Evolutionary conservation across 2,888 invertebrate species (phyloP).

Genomic region (Eupithecia insigniata): DNA sequence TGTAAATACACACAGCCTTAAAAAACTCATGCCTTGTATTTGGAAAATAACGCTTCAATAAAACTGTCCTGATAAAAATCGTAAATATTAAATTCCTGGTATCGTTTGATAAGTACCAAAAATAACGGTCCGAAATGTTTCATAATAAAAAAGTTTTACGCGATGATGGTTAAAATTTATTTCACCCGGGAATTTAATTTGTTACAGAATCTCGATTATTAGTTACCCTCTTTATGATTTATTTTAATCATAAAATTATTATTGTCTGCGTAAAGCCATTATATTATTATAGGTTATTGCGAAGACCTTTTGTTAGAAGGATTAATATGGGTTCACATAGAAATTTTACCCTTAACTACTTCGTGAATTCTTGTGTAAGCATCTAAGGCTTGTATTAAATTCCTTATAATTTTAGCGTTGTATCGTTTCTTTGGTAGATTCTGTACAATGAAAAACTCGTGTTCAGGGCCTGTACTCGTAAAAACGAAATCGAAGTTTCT

Average conservation of each 20-base stretch:
- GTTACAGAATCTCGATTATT: slow-evolving; percentile 17
- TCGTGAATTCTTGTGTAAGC: neutral
- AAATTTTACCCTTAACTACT: slow-evolving; percentile 11
- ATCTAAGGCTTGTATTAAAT: slow-evolving; percentile 4
- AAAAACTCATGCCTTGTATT: neutral
- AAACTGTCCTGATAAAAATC: neutral
- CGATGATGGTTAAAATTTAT: slow-evolving; percentile 17
- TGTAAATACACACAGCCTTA: no score
- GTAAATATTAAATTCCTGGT: neutral
- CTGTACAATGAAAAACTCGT: no score
- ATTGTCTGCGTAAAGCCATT: slow-evolving; percentile 26
- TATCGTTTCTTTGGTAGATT: neutral
- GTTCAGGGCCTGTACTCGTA: no score
- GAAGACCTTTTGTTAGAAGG: slow-evolving; percentile 21
- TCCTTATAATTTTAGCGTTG: neutral
- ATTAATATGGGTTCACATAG: slow-evolving; percentile 21
- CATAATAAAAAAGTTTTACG: slow-evolving; percentile 1
- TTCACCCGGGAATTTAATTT: slow-evolving; percentile 27
- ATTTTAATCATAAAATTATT: slow-evolving; percentile 31
- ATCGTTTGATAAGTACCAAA: neutral
- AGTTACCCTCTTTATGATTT: slow-evolving; percentile 23
- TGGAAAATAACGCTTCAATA: neutral
- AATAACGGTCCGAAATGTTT: neutral
- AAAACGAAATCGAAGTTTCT: no score
- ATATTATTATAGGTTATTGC: slow-evolving; percentile 16